Conservation (phyloP, 2,888 invertebrate species). For the Acrobasis suavella region DNA sequence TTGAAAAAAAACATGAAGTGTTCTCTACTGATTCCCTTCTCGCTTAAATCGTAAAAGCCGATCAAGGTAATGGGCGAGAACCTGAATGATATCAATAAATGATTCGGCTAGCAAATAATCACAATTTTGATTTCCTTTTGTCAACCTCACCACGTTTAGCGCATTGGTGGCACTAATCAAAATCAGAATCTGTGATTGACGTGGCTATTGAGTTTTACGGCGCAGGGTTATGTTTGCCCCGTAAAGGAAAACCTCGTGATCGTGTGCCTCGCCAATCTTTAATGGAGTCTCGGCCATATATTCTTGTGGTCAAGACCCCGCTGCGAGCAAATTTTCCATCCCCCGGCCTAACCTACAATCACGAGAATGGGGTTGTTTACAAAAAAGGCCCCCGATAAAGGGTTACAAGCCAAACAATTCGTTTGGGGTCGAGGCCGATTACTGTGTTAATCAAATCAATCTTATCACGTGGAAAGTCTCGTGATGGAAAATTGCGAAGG, state of each 20-base stretch:
- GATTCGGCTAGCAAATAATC: too few relatives aligned
- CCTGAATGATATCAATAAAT: too few relatives aligned
- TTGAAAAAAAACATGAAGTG: too few relatives aligned
- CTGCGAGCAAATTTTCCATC: conserved; percentile 50
- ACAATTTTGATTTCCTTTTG: too few relatives aligned
- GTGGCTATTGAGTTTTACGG: too few relatives aligned
- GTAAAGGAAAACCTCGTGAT: background rate
- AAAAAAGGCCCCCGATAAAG: conserved; percentile 48
- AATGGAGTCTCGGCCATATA: conserved; percentile 15
- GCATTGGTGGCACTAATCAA: too few relatives aligned
- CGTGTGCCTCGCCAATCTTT: background rate
- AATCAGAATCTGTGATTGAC: too few relatives aligned
- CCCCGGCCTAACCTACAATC: conserved; percentile 49
- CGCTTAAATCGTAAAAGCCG: too few relatives aligned
- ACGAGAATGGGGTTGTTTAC: conserved; percentile 41
- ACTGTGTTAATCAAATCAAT: conserved; percentile 38
- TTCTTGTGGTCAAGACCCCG: conserved; percentile 18
- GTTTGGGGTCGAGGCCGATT: conserved; percentile 41
- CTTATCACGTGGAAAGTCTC: conserved; percentile 21
- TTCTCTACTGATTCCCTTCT: too few relatives aligned
- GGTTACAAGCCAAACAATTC: conserved; percentile 50
- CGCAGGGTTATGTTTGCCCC: background rate
- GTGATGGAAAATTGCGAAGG: background rate
- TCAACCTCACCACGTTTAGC: too few relatives aligned
- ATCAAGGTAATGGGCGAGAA: too few relatives aligned